These are phyloP conservation scores for Eciton burchellii DNA, from an alignment of 1,140 invertebrate genomes.

Conservation along the genomic window DNA sequence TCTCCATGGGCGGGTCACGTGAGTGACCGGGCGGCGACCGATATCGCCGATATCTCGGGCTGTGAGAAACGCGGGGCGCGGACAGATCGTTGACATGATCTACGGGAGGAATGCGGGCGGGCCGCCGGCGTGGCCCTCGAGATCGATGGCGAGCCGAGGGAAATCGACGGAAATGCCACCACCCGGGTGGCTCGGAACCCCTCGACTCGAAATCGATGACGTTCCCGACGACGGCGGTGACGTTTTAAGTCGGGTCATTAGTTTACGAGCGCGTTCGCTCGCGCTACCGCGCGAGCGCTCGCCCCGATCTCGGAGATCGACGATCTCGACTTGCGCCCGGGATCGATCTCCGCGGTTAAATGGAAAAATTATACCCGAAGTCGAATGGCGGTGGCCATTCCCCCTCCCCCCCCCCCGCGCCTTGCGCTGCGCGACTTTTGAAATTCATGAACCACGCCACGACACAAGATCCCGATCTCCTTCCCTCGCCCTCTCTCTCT, in stretches of 20 bases:
- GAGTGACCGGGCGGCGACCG: slow-evolving; percentile 41
- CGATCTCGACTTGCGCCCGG: slow-evolving; percentile 84
- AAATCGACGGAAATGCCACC: slow-evolving; percentile 1
- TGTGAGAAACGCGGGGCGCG: slow-evolving; percentile 77
- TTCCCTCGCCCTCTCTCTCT: too few species aligned
- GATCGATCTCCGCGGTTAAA: slow-evolving; percentile 79
- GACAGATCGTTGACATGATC: slow-evolving; percentile 81
- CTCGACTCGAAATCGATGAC: slow-evolving; percentile 10
- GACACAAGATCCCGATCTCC: slow-evolving; percentile 59
- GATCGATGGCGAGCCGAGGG: slow-evolving; percentile 19
- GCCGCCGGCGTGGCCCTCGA: slow-evolving; percentile 13
- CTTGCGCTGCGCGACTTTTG: slow-evolving; percentile 22
- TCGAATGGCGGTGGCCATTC: slow-evolving; percentile 32
- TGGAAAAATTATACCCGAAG: slow-evolving; percentile 73
- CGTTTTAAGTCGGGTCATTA: slow-evolving; percentile 65
- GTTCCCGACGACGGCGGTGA: not conserved
- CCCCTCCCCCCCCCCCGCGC: slow-evolving; percentile 8
- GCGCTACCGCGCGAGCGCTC: slow-evolving; percentile 73
- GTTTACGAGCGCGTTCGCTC: slow-evolving; percentile 71
- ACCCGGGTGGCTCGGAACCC: slow-evolving; percentile 32
- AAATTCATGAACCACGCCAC: slow-evolving; percentile 65
- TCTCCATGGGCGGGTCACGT: slow-evolving; percentile 1
- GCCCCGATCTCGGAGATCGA: slow-evolving; percentile 45
- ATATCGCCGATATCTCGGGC: slow-evolving; percentile 71
- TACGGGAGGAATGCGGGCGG: slow-evolving; percentile 69